Percentiles rank a stretch among this genome's conserved stretches.
These are phyloP conservation scores for Merops nubicus DNA, from an alignment of 2,113 vertebrate genomes.

Conservation along the genomic window DNA sequence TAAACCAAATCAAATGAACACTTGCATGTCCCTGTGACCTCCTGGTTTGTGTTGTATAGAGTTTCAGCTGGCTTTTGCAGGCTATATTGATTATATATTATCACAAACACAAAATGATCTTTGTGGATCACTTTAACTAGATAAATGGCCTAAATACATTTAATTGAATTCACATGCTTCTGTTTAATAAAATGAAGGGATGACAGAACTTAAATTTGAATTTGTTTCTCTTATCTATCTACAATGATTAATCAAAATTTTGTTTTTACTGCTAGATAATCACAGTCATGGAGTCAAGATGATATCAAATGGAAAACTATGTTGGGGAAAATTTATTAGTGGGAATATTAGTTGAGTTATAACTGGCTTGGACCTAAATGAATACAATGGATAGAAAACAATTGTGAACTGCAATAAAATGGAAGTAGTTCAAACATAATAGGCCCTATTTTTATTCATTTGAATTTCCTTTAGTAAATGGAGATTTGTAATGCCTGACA, in stretches of 20 bases:
- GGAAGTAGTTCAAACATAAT: slow-evolving; percentile 1
- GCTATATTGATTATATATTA: slow-evolving; percentile 21
- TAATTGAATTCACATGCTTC: slow-evolving; percentile 51
- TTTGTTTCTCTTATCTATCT: slow-evolving; percentile 21
- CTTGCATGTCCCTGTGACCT: slow-evolving; percentile 14
- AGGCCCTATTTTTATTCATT: background rate
- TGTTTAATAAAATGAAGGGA: slow-evolving; percentile 3
- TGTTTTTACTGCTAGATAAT: slow-evolving; percentile 23
- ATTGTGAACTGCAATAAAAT: background rate
- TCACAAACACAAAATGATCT: slow-evolving; percentile 12
- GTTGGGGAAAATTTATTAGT: background rate
- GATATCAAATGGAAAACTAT: background rate
- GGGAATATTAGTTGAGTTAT: slow-evolving; percentile 30
- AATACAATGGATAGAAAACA: slow-evolving; percentile 4
- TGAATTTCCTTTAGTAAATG: slow-evolving; percentile 1
- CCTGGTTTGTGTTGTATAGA: background rate
- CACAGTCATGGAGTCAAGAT: background rate
- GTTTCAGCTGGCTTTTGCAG: background rate
- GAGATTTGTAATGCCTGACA: background rate
- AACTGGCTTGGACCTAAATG: slow-evolving; percentile 20
- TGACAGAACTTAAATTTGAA: slow-evolving; percentile 13
- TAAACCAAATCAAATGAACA: slow-evolving; percentile 19
- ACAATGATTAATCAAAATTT: slow-evolving; percentile 24
- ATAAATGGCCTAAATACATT: slow-evolving; percentile 14
- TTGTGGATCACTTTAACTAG: slow-evolving; percentile 29